Conservation (phyloP, 2,113 vertebrate genomes). For the Cercocebus atys region DNA sequence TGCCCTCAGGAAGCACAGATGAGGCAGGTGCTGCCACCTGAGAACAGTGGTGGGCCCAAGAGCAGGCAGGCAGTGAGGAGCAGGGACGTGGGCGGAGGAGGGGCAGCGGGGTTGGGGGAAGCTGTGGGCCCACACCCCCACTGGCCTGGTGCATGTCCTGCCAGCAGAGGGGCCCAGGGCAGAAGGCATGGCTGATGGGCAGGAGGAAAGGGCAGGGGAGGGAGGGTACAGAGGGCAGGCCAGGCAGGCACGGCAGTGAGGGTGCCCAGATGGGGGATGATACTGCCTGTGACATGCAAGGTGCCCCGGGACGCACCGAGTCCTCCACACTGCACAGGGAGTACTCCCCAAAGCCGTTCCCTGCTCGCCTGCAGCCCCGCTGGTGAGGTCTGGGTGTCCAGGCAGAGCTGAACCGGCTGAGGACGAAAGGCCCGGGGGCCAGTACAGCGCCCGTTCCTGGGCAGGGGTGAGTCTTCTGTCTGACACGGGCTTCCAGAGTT, state of each 20-base stretch:
- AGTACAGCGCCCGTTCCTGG: fast-evolving
- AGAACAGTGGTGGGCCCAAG: neutral
- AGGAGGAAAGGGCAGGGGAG: neutral
- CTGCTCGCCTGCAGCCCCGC: neutral
- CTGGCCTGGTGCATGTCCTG: too few species aligned
- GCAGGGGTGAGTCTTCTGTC: neutral
- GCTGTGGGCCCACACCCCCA: neutral
- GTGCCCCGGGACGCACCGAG: neutral
- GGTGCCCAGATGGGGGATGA: too few species aligned
- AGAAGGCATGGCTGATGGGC: neutral
- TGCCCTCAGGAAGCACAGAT: neutral
- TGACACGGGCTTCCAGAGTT: neutral
- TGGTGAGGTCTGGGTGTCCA: neutral
- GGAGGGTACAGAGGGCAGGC: neutral
- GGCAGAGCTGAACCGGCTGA: neutral
- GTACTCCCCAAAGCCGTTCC: neutral
- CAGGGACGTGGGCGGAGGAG: neutral
- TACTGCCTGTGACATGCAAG: neutral
- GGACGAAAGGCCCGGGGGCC: neutral
- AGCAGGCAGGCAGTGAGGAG: neutral
- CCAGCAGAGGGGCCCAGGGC: neutral
- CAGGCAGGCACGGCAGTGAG: neutral
- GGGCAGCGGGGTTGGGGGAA: fast-evolving
- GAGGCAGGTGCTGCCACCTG: neutral
- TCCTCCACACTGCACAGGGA: neutral